These are phyloP conservation scores for Menura novaehollandiae DNA, from an alignment of 2,113 vertebrate genomes.

Conservation along the genomic window DNA sequence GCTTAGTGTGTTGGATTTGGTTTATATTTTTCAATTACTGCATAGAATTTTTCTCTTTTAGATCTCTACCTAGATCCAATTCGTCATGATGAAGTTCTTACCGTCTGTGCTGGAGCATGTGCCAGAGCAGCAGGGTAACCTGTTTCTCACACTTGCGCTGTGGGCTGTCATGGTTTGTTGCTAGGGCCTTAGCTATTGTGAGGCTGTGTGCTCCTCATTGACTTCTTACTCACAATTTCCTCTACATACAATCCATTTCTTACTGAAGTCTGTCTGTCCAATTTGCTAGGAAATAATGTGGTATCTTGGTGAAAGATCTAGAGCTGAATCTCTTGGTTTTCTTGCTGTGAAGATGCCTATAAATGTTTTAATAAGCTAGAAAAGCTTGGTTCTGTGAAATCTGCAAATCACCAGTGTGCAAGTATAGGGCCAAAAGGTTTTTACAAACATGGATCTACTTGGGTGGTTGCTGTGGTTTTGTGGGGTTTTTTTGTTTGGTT, in stretches of 20 bases:
- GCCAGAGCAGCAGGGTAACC: not conserved
- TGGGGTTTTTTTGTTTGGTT: not conserved
- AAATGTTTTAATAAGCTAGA: not conserved
- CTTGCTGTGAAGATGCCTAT: not conserved
- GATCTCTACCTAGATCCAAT: not conserved
- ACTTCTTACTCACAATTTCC: not conserved
- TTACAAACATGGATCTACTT: not conserved
- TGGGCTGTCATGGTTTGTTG: not conserved
- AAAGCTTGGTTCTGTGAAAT: not conserved
- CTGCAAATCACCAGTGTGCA: not conserved
- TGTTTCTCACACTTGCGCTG: not conserved
- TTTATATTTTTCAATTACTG: not conserved
- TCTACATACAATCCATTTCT: not conserved
- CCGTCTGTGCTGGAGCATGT: not conserved
- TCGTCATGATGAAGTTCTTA: not conserved
- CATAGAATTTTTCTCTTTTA: not conserved
- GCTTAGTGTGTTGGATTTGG: not conserved
- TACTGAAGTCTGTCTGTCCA: not conserved
- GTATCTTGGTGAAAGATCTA: not conserved
- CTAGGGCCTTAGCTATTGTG: not conserved
- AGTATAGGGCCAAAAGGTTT: not conserved
- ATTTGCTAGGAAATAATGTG: not conserved
- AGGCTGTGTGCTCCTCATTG: not conserved
- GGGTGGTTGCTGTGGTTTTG: rapidly evolving
- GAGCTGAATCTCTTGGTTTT: not conserved